A percentile compares a stretch with the other conserved stretches of the same genome.
Evolutionary conservation across 2,797 vertebrate genomes (phyloP).

Genomic region (Liparis tanakae): DNA sequence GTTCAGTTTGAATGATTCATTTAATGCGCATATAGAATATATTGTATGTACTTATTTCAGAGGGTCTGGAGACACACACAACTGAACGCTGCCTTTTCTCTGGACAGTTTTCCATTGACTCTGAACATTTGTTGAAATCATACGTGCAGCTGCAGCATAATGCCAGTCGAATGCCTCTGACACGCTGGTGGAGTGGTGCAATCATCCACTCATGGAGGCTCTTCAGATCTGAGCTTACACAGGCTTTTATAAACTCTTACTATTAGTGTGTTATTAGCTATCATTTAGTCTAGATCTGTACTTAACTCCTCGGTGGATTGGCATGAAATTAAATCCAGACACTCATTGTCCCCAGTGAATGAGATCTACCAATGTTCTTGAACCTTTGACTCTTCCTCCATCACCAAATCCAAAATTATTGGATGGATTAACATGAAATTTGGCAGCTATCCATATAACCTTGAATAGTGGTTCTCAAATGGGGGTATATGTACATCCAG

Average conservation of each 20-base stretch:
- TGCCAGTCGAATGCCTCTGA: conserved; percentile 22
- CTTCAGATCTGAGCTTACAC: background rate
- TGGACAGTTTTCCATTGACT: conserved; percentile 31
- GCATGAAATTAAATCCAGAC: background rate
- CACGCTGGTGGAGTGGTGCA: conserved; percentile 9
- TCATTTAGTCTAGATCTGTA: background rate
- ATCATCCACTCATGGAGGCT: conserved; percentile 4
- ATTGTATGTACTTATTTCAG: conserved; percentile 51
- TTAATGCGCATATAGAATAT: conserved; percentile 43
- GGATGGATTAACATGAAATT: background rate
- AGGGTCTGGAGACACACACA: conserved; percentile 51
- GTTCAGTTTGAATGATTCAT: conserved; percentile 30
- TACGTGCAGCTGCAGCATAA: conserved; percentile 16
- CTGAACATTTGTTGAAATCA: conserved; percentile 38
- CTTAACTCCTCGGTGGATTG: background rate
- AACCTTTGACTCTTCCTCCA: background rate
- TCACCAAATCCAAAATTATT: background rate
- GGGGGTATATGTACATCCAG: too few species aligned
- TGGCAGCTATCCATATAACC: background rate
- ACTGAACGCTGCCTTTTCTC: conserved; percentile 27
- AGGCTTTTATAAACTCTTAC: background rate
- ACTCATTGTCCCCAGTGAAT: background rate
- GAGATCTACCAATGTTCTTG: background rate
- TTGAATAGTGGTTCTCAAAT: too few species aligned
- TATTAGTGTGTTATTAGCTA: background rate